These are phyloP conservation scores for Mus caroli DNA, from an alignment of 2,797 vertebrate genomes.

Conservation along the genomic window DNA sequence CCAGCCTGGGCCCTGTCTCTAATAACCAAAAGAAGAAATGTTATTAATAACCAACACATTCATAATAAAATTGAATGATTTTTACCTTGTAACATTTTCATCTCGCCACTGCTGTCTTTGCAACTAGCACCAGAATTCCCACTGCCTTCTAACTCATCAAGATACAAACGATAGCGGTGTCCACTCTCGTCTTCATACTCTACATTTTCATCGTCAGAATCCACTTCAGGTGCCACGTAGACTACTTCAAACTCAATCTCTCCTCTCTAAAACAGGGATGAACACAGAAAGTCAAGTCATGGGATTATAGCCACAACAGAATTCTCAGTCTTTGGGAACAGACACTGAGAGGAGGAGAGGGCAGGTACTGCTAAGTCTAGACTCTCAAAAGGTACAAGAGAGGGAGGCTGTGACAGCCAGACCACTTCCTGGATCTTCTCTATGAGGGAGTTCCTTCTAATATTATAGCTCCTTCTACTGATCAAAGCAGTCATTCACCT, in stretches of 20 bases:
- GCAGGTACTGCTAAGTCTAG: neutral
- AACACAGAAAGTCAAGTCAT: slow-evolving; percentile 45
- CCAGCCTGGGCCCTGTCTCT: neutral
- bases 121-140: slow-evolving; percentile 88
- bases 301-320: neutral
- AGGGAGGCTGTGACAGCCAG: neutral
- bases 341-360: neutral
- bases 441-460: slow-evolving; percentile 1
- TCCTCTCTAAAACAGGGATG: slow-evolving; percentile 91
- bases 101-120: slow-evolving; percentile 88
- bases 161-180: slow-evolving; percentile 97
- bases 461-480: slow-evolving; percentile 21
- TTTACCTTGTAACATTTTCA: slow-evolving; percentile 93
- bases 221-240: slow-evolving; percentile 98
- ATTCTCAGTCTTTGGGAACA: neutral
- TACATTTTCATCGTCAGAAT: slow-evolving; percentile 99
- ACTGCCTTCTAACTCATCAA: slow-evolving; percentile 96
- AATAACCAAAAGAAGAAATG: neutral
- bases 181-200: slow-evolving; percentile 99
- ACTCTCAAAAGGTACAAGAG: neutral
- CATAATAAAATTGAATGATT: slow-evolving; percentile 58
- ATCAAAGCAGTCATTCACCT: neutral
- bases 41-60: neutral
- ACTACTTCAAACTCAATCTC: slow-evolving; percentile 99
- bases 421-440: neutral